These are phyloP conservation scores for Periplaneta americana DNA, from an alignment of 1,140 invertebrate species.

Conservation along the genomic window DNA sequence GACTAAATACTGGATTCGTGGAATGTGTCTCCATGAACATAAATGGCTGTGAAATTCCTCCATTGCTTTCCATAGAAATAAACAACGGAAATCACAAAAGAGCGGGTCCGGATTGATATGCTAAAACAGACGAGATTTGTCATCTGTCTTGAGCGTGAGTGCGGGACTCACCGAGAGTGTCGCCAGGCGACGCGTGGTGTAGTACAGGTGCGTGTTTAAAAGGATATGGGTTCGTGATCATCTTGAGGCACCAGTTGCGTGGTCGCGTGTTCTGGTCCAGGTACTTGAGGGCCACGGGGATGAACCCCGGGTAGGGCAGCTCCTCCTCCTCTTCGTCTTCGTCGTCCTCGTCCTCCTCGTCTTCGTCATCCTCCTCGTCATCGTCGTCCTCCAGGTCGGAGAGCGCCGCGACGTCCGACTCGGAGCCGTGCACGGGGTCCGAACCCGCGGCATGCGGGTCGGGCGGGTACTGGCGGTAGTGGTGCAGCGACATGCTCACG, in stretches of 20 bases:
- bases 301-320: conserved; percentile 85
- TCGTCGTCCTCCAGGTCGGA: conserved; percentile 32
- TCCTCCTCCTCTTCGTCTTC: conserved; percentile 35
- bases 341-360: conserved; percentile 23
- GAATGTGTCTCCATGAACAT: too few relatives aligned
- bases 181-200: background rate
- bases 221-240: conserved; percentile 99
- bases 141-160: too few relatives aligned
- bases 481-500: conserved; percentile 2
- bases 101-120: too few relatives aligned
- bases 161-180: background rate
- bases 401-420: conserved; percentile 40
- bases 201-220: conserved; percentile 44
- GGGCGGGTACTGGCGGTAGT: background rate
- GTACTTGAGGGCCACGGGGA: conserved; percentile 72
- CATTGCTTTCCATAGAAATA: too few relatives aligned
- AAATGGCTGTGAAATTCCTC: too few relatives aligned
- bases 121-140: too few relatives aligned
- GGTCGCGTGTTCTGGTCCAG: conserved; percentile 81
- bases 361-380: conserved; percentile 34
- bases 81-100: too few relatives aligned
- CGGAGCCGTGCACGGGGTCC: conserved; percentile 32
- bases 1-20: too few relatives aligned
- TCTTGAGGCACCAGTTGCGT: conserved; percentile 85
- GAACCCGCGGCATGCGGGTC: background rate